phyloP scores from a whole-genome alignment of 2,797 vertebrate genomes.

The Enteromius thamalakanensis region DNA sequence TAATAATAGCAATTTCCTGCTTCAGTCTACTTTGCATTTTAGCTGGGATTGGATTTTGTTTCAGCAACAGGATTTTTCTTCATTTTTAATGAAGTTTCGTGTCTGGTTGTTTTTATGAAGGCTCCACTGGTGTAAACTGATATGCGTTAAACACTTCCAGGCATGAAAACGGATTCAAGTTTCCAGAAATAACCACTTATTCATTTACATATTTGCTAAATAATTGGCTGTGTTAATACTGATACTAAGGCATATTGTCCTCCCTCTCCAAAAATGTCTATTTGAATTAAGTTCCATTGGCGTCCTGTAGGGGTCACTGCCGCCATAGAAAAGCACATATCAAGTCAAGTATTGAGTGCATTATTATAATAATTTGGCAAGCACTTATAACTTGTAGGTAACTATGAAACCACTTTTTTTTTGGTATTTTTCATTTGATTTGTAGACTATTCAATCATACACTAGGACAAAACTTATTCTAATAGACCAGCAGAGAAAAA shows the following conservation, averaged over 20 bases:
- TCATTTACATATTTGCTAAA: constrained; percentile 1
- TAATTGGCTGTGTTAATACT: constrained; percentile 10
- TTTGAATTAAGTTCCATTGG: background rate
- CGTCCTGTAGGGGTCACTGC: background rate
- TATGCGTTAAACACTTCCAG: constrained; percentile 6
- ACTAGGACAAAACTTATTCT: background rate
- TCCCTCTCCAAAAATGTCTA: background rate
- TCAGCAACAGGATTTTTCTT: background rate
- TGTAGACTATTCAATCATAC: background rate
- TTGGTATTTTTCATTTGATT: background rate
- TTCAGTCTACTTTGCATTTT: background rate
- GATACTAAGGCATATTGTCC: background rate
- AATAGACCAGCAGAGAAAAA: background rate
- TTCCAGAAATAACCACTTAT: constrained; percentile 18
- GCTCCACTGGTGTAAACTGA: constrained; percentile 5
- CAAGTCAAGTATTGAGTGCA: background rate
- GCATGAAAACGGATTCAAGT: constrained; percentile 8
- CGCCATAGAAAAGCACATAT: background rate
- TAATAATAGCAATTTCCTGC: background rate
- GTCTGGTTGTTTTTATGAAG: background rate
- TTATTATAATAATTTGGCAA: background rate
- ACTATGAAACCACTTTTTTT: background rate
- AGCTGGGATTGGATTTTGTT: background rate
- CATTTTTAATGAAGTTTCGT: background rate
- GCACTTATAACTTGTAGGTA: background rate